These are phyloP conservation scores for Argentina silus DNA, from an alignment of 2,797 vertebrate genomes.

Conservation along the genomic window DNA sequence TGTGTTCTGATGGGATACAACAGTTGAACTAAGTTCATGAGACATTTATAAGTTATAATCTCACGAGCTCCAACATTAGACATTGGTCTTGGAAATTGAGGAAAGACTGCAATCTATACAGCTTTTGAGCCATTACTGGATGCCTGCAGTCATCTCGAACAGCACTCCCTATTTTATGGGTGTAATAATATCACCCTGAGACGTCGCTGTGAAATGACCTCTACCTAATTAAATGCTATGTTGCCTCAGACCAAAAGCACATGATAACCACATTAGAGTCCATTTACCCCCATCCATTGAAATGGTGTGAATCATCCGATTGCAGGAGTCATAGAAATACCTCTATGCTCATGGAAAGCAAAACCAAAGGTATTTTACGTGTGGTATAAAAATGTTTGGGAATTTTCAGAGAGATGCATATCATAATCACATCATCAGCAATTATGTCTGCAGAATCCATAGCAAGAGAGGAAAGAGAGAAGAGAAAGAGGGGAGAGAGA, in stretches of 20 bases:
- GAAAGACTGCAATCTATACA: too few relatives aligned
- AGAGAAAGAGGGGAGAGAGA: not conserved
- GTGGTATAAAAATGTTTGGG: not conserved
- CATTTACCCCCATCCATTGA: conserved; percentile 47
- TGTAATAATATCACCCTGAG: conserved; percentile 53
- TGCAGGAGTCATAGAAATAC: not conserved
- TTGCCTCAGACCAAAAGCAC: conserved; percentile 58
- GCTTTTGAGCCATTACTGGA: conserved; percentile 38
- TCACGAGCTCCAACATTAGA: too few relatives aligned
- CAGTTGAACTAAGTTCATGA: too few relatives aligned
- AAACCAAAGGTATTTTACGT: conserved; percentile 20
- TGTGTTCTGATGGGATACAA: too few relatives aligned
- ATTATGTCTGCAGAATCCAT: not conserved
- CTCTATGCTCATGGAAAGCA: conserved; percentile 6
- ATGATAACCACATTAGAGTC: conserved; percentile 63
- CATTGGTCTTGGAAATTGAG: too few relatives aligned
- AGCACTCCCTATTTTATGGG: conserved; percentile 55
- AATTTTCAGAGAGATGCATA: not conserved
- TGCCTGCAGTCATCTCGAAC: conserved; percentile 42
- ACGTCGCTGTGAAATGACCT: conserved; percentile 61
- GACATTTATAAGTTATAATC: too few relatives aligned
- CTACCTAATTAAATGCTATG: conserved; percentile 62
- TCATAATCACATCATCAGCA: not conserved
- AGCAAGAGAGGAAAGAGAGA: too few relatives aligned
- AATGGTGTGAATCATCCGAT: conserved; percentile 33